Base-by-base conservation (phyloP, 2,113 vertebrate genomes). In the Zootoca vivipara region DNA sequence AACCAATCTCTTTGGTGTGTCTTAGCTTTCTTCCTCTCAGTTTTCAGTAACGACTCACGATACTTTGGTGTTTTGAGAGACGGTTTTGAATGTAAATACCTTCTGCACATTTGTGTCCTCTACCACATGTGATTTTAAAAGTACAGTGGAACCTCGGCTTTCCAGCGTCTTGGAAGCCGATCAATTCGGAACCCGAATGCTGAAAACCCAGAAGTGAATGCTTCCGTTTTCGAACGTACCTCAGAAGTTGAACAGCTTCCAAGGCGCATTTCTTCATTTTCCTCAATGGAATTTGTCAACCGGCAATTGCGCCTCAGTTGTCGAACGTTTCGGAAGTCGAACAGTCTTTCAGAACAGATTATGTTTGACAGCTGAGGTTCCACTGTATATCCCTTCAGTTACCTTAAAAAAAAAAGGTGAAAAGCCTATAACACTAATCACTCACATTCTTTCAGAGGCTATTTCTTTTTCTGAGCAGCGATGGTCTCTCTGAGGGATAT, bases 401-500 rank as follows among this genome's bases (percentile, higher is more conserved):
- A 46, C 30, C 38, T 38, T 38, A 38, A 38, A 38, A 38, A 46
- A 42, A 1, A 42, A 62, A 62, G 16, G 2, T 62, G 58, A 62
- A 62, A 62, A 62, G 18, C 58, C 58, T 62, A 62, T 20, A 62
- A 62, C 58, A 62, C 69, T 67, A 72, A 67, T 65, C 70, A 0
- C 67, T 75, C 75, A 72, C 8, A 0, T 80, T 88, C 42, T 38
- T 91, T 87, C 88, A 78, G 42, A 15, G 30, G 16, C 58, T 78
- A 69, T 24, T 87, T 38, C 22, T 82, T 91, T n/a, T 0, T 40
- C 28, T 83, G 75, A 83, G 42, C 82, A 69, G 77, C 73, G 10
- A 85, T 87, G 22, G 62, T 12, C 81, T 89, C 3, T n/a, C 12
- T n/a, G 56, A 89, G 46, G 81, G 75, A 15, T 83, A 78, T 30